Base-by-base conservation (phyloP, 2,888 invertebrate species). In the Tenodera sinensis region DNA sequence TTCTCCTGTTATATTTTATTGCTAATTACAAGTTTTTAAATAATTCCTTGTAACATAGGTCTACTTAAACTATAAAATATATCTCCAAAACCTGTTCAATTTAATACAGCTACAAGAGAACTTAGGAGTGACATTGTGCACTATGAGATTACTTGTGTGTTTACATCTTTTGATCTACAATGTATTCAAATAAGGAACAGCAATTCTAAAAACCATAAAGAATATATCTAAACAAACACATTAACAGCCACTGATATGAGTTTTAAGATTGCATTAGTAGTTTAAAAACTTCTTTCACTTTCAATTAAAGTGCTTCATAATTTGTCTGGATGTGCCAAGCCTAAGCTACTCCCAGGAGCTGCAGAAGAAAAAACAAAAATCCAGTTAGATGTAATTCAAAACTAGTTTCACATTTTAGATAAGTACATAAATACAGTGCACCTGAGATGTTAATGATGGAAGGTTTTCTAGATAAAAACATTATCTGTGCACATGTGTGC, bases 281-380 rank as follows among this genome's bases (percentile, higher is more conserved):
- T 71, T 71, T 3, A 71, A 71, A 71, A 71, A 71, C 20, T 71
- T 54, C 54, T 25, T 71, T 4, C 25, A 25, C 54, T 71, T 71
- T 71, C 54, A 83, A n/a, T 54, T 90, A 90, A 9, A 90, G 88
- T 20, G 90, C 83, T 84, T 90, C 89, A 83, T 90, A 90, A 81
- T 90, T 88, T 30, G 83, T 84, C 54, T 97, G 96, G 92, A 99
- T 97, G 3, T 97, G 96, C 92, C 96, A 96, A 90, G 98, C 97
- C 92, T 98, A 98, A 90, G 98, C 95, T 87, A 98, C 96, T 91
- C 98, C 98, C 92, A 98, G 94, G 84, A 98, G 94, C 97, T 97
- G 94, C 87, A 94, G 94, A 91, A 90, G 91, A 91, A 90, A 30
- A 34, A 85, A 54, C 2, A n/a, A n/a, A 83, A 88, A 27, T 83